phyloP scores from a whole-genome alignment of 2,797 vertebrate species.

The Eulemur mongoz region DNA sequence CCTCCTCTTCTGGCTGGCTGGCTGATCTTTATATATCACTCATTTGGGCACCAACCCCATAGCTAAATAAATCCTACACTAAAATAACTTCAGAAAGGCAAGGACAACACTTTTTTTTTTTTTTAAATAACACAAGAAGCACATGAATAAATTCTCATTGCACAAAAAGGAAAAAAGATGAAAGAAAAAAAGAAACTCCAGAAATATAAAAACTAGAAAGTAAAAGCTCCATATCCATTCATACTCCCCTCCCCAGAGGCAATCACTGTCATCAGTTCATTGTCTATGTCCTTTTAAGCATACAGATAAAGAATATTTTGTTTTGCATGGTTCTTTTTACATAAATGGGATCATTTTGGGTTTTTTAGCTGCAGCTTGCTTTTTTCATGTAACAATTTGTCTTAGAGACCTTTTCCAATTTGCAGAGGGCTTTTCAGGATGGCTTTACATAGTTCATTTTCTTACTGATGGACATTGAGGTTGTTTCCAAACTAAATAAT shows the following conservation, averaged over 20 bases:
- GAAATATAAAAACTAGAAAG: not conserved
- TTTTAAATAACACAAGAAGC: not conserved
- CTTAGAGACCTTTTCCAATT: not conserved
- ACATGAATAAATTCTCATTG: conserved; percentile 21
- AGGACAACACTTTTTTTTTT: not conserved
- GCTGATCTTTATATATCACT: not conserved
- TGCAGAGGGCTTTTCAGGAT: not conserved
- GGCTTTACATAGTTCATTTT: not conserved
- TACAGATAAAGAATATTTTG: not conserved
- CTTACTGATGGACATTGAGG: not conserved
- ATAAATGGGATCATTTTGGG: not conserved
- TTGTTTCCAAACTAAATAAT: not conserved
- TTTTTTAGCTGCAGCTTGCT: not conserved
- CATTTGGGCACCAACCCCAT: not conserved
- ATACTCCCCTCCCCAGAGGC: not conserved
- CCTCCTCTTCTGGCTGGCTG: not conserved
- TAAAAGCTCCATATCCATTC: not conserved
- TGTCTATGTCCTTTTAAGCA: not conserved
- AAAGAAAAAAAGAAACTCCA: not conserved
- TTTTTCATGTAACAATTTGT: not conserved
- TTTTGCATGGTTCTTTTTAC: not conserved
- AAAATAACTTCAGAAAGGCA: not conserved
- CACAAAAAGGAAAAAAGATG: not conserved
- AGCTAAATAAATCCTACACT: not conserved
- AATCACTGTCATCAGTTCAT: not conserved